These are phyloP conservation scores for Eilema depressum DNA, from an alignment of 2,888 invertebrate genomes.

Conservation along the genomic window DNA sequence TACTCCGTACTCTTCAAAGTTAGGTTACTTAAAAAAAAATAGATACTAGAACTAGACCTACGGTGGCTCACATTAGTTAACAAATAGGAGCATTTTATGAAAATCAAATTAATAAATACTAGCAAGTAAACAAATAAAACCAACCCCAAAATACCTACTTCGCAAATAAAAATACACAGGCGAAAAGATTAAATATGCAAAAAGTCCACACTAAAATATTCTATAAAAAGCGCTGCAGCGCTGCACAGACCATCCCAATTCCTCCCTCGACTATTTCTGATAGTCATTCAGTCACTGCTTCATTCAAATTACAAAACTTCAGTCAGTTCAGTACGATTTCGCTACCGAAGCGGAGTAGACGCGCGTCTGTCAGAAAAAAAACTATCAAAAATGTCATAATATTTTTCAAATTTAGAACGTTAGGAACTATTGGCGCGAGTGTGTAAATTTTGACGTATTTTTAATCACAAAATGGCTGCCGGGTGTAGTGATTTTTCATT, in stretches of 20 bases:
- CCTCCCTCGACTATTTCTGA: conserved; percentile 81
- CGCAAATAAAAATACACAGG: not conserved
- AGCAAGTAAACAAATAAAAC: no score
- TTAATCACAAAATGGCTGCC: conserved; percentile 46
- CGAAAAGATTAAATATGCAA: not conserved
- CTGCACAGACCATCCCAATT: conserved; percentile 50
- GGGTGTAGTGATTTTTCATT: conserved; percentile 39
- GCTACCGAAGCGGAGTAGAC: conserved; percentile 26
- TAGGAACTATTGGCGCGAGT: conserved; percentile 33
- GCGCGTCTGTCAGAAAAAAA: conserved; percentile 17
- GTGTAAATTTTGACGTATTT: conserved; percentile 43
- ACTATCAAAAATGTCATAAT: conserved; percentile 22
- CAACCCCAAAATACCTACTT: not conserved
- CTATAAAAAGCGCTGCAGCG: conserved; percentile 58
- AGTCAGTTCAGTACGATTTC: conserved; percentile 50
- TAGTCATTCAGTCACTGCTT: conserved; percentile 75
- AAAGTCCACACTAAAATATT: not conserved
- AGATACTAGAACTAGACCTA: no score
- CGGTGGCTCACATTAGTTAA: no score
- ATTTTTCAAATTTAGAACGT: conserved; percentile 41
- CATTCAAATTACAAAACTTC: conserved; percentile 65
- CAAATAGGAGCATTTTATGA: not conserved
- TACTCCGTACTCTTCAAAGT: no score
- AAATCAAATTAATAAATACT: not conserved
- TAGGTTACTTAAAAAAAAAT: no score